Conservation (phyloP, 2,113 vertebrate species). For the Brachirus orientalis region DNA sequence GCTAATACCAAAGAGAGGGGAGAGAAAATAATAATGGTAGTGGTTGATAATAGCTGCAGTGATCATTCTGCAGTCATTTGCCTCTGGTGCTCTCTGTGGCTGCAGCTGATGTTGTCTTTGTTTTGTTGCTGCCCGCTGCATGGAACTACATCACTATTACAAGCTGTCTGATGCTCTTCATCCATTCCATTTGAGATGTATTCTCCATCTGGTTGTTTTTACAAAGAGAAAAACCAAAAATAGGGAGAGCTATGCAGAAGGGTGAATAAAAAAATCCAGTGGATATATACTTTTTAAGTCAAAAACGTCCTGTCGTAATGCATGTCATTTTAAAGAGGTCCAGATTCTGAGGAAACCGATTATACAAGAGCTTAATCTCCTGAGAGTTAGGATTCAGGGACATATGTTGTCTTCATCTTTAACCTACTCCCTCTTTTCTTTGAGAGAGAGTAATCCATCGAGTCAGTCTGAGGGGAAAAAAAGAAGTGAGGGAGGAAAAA, state of each 20-base stretch:
- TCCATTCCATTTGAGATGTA: conserved; percentile 57
- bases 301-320: conserved; percentile 37
- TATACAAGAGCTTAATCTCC: conserved; percentile 65
- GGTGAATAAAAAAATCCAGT: conserved; percentile 19
- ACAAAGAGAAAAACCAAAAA: conserved; percentile 25
- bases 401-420: conserved; percentile 76
- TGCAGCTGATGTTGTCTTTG: conserved; percentile 56
- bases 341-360: conserved; percentile 62
- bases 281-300: conserved; percentile 41
- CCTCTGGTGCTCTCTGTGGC: conserved; percentile 59
- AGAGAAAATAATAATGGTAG: conserved; percentile 65
- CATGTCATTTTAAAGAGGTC: conserved; percentile 51
- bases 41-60: conserved; percentile 68
- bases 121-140: conserved; percentile 52
- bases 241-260: conserved; percentile 8
- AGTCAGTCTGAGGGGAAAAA: conserved; percentile 24
- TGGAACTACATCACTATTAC: conserved; percentile 44
- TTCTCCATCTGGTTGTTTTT: conserved; percentile 74
- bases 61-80: conserved; percentile 74
- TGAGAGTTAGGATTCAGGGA: conserved; percentile 57
- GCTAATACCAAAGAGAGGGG: conserved; percentile 70
- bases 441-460: conserved; percentile 20
- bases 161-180: conserved; percentile 61
- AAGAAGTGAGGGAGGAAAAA: conserved; percentile 21
- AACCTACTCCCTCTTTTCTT: conserved; percentile 29